A percentile compares a stretch with the other conserved stretches of the same genome.
phyloP scores from a whole-genome alignment of 2,888 invertebrate species.

The Sthenelais limicola region DNA sequence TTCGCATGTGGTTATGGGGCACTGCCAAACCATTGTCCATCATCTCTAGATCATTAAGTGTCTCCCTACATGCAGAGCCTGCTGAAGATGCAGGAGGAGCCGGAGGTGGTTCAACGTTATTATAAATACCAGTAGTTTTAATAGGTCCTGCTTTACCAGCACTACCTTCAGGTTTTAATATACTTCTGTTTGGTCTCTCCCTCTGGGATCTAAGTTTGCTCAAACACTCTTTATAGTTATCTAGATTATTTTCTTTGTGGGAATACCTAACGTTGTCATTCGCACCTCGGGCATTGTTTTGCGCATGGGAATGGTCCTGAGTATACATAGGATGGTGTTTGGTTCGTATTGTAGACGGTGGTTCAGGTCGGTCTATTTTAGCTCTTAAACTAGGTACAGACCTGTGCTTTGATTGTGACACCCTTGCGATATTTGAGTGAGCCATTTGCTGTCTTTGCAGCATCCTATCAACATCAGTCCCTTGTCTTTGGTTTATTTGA shows the following conservation, averaged over 20 bases:
- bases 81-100: neutral
- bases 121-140: too few relatives aligned
- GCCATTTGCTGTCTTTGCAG: slow-evolving; percentile 27
- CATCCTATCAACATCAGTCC: neutral
- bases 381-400: too few relatives aligned
- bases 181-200: slow-evolving; percentile 8
- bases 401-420: too few relatives aligned
- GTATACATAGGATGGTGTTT: too few relatives aligned
- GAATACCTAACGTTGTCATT: too few relatives aligned
- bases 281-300: too few relatives aligned
- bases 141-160: neutral
- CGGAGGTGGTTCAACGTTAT: neutral
- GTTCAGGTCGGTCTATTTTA: too few relatives aligned
- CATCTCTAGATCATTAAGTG: too few relatives aligned
- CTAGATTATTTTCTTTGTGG: neutral
- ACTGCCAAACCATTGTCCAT: neutral
- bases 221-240: slow-evolving; percentile 8
- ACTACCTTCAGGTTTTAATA: neutral
- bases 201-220: slow-evolving; percentile 10
- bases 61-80: too few relatives aligned
- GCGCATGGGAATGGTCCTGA: too few relatives aligned
- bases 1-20: neutral
- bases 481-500: neutral
- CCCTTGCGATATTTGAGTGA: neutral
- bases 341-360: too few relatives aligned